A percentile compares a stretch with the other conserved stretches of the same genome.
Conservation (phyloP, 2,797 vertebrate genomes). For the Champsocephalus esox region DNA sequence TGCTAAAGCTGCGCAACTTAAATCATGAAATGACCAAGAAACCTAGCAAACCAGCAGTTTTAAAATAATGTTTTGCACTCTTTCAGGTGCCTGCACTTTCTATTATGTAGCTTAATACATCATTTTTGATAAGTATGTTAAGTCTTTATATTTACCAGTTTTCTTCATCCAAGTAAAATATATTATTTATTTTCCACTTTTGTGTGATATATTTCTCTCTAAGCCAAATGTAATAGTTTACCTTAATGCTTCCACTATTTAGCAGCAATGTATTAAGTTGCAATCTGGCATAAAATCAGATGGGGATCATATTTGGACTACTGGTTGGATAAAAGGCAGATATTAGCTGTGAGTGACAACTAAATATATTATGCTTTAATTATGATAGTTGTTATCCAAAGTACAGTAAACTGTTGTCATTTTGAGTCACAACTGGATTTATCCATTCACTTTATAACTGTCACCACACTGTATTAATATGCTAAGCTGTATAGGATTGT, state of each 20-base stretch:
- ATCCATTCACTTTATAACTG: conserved; percentile 50
- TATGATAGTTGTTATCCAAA: conserved; percentile 66
- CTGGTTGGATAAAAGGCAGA: conserved; percentile 56
- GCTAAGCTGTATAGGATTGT: conserved; percentile 47
- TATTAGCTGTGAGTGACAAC: conserved; percentile 55
- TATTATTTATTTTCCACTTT: conserved; percentile 44
- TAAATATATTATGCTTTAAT: conserved; percentile 69
- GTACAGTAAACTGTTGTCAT: conserved; percentile 63
- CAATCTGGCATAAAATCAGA: conserved; percentile 44
- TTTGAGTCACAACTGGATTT: conserved; percentile 45
- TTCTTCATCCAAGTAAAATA: conserved; percentile 36
- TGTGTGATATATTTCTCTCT: conserved; percentile 47
- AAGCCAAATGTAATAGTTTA: conserved; percentile 46
- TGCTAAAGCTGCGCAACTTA: conserved; percentile 41
- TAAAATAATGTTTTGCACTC: conserved; percentile 63
- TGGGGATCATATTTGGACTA: conserved; percentile 55
- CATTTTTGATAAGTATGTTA: conserved; percentile 65
- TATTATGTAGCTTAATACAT: conserved; percentile 76
- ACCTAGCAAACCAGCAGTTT: conserved; percentile 74
- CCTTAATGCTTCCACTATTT: conserved; percentile 59
- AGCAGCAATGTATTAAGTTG: conserved; percentile 43
- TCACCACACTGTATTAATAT: conserved; percentile 51
- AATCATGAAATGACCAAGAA: conserved; percentile 61
- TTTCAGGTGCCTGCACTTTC: conserved; percentile 78
- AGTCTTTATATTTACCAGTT: conserved; percentile 57